Conservation (phyloP, 2,888 invertebrate species). For the Galerucella calmariensis region DNA sequence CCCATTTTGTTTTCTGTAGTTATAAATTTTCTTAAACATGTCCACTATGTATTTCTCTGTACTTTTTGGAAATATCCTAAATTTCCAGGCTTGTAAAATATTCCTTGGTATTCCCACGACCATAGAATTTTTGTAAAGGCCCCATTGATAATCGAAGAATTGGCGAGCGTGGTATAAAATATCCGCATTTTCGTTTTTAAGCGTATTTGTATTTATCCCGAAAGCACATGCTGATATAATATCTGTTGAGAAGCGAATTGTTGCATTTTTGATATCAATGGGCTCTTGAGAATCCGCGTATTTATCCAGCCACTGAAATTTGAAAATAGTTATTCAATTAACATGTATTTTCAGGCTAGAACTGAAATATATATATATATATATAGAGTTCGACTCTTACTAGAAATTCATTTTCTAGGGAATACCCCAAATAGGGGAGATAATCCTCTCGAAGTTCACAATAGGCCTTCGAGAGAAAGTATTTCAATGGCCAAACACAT, state of each 20-base stretch:
- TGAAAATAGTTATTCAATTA: background rate
- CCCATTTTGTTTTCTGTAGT: constrained; percentile 63
- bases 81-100: constrained; percentile 46
- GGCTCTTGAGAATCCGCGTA: constrained; percentile 28
- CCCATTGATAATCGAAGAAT: constrained; percentile 52
- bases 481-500: too few species aligned
- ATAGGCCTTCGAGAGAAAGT: too few species aligned
- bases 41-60: constrained; percentile 63
- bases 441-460: too few species aligned
- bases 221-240: constrained; percentile 71
- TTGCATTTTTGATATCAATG: constrained; percentile 37
- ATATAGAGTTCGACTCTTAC: too few species aligned
- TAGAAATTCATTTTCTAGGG: too few species aligned
- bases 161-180: constrained; percentile 58
- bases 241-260: constrained; percentile 67
- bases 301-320: constrained; percentile 31
- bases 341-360: too few species aligned
- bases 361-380: too few species aligned
- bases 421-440: too few species aligned
- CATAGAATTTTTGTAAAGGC: constrained; percentile 43
- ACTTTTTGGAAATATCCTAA: constrained; percentile 50
- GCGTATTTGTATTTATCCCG: constrained; percentile 70
- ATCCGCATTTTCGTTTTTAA: constrained; percentile 65
- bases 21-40: constrained; percentile 58
- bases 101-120: constrained; percentile 47